Conservation (phyloP, 2,888 invertebrate genomes). For the Trachelus tabidus region DNA sequence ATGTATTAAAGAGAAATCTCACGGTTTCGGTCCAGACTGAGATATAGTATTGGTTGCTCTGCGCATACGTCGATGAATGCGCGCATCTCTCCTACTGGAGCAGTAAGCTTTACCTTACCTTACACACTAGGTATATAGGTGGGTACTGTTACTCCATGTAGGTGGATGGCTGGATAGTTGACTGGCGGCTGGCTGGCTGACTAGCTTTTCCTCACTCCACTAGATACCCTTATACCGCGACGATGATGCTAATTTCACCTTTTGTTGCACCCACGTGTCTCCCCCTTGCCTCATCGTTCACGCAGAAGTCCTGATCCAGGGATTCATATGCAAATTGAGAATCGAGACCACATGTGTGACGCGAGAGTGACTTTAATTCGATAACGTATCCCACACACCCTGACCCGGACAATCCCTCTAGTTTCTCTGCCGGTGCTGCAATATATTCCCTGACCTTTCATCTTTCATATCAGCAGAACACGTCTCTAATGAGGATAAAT, state of each 20-base stretch:
- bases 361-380: conserved; percentile 33
- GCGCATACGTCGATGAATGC: conserved; percentile 32
- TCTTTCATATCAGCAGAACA: too few species aligned
- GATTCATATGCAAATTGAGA: conserved; percentile 26
- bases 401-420: too few species aligned
- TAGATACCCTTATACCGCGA: background rate
- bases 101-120: conserved; percentile 9
- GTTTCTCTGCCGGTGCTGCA: background rate
- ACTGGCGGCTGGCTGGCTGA: background rate
- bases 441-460: too few species aligned
- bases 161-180: background rate
- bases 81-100: conserved; percentile 25
- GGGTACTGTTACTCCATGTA: background rate
- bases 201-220: background rate
- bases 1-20: background rate
- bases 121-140: background rate
- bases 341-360: conserved; percentile 13
- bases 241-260: conserved; percentile 11
- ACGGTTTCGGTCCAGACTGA: background rate
- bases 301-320: background rate
- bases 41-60: conserved; percentile 19
- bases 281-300: background rate
- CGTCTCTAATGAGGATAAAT: too few species aligned
- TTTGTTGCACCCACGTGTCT: conserved; percentile 5
- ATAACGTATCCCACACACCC: conserved; percentile 27